phyloP scores from a whole-genome alignment of 2,888 invertebrate genomes.

The Spatulosminthurus flaviceps region DNA sequence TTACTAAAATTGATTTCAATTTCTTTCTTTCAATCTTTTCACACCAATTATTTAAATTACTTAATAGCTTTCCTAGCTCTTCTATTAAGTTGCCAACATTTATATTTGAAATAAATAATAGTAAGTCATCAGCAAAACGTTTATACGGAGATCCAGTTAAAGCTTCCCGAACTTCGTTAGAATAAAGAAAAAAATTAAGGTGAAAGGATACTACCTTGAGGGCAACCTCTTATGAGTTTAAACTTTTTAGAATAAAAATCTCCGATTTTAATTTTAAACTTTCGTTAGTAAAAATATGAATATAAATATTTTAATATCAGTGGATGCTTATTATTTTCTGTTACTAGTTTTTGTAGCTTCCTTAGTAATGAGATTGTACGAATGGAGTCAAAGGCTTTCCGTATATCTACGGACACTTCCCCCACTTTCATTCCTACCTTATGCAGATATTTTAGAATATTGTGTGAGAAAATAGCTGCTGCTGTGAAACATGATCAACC shows the following conservation, averaged over 20 bases:
- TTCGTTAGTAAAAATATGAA: conserved; percentile 3
- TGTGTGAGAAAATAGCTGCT: neutral
- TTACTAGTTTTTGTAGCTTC: neutral
- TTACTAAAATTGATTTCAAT: conserved; percentile 23
- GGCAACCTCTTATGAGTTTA: neutral
- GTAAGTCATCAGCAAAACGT: conserved; percentile 39
- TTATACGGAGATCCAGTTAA: neutral
- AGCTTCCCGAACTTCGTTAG: neutral
- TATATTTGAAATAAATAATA: neutral
- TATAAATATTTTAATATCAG: neutral
- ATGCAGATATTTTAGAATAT: neutral
- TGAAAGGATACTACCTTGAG: conserved; percentile 29
- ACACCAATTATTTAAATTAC: neutral
- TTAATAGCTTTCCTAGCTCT: neutral
- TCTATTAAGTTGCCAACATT: neutral
- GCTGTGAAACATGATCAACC: conserved; percentile 24
- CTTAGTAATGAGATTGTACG: neutral
- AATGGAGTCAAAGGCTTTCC: conserved; percentile 37
- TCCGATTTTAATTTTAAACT: conserved; percentile 5
- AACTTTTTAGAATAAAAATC: conserved; percentile 2
- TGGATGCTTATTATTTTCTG: neutral
- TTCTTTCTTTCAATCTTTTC: neutral
- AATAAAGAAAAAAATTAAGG: conserved; percentile 25
- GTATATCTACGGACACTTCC: conserved; percentile 28
- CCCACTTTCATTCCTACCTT: conserved; percentile 7